Evolutionary conservation across 1,140 invertebrate genomes (phyloP), one percentile per base, ranked within the genome.

Genomic region (Ridgeia piscesae): DNA sequence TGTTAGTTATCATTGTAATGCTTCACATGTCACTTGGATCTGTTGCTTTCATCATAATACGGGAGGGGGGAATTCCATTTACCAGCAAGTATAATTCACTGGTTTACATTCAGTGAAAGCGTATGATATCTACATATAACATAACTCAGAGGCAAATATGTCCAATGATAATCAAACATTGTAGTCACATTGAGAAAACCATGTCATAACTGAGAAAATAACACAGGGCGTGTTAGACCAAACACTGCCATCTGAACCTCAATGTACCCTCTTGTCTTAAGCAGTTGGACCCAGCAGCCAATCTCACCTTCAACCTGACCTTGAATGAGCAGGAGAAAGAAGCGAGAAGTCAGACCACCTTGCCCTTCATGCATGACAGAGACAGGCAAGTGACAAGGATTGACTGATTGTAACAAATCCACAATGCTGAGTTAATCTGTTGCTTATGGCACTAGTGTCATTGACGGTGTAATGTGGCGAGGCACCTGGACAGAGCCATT

Each of bases 291-390:
- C 95, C 95, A 50, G 94, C 95, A 89, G 95, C 95, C 34, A 95
- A 96, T 89, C 94, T 96, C 92, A 95, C 96, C 33, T 96, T 96
- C 91, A 96, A 96, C 92, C 93, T 96, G 35, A 94, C 93, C 6
- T 93, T 96, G 93, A 95, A 94, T 27, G 95, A 96, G 11, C 93
- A 95, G 34, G 96, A 96, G 92, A 95, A 95, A 92, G 94, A 94
- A 88, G 95, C 95, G 1, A 91, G 95, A 91, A 95, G 94, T 92
- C 93, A 95, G 91, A 93, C 96, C 1, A 93, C 94, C 34, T 93
- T 96, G 27, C 96, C 96, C 0, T 96, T 96, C 89, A 95, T 94
- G 33, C 93, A 94, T 89, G 93, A 94, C 58, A 9, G 27, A 8
- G 17, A 77, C 11, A 77, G 58, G 58, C 58, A 77, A 8, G 58